A percentile compares a stretch with the other conserved stretches of the same genome.
phyloP scores from a whole-genome alignment of 1,140 invertebrate species.

The Harlomillsia oculata region DNA sequence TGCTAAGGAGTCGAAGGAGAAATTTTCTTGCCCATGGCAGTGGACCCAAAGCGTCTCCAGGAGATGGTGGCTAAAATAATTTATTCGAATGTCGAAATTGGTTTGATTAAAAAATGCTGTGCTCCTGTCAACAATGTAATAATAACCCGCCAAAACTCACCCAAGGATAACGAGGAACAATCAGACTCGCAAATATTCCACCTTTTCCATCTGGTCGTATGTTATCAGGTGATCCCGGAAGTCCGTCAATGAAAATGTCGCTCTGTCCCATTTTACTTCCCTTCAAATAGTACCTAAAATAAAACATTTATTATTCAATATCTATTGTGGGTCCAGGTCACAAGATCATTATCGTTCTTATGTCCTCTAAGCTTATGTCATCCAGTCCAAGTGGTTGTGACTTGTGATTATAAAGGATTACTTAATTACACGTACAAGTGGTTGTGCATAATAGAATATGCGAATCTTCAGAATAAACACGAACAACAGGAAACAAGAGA shows the following conservation, averaged over 20 bases:
- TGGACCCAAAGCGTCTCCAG: constrained; percentile 38
- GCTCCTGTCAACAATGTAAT: background rate
- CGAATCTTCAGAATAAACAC: too few species aligned
- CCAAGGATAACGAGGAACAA: constrained; percentile 39
- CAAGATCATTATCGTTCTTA: too few species aligned
- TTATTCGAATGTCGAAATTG: background rate
- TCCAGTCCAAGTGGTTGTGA: too few species aligned
- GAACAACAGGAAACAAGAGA: too few species aligned
- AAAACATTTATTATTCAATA: background rate
- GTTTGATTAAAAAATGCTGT: background rate
- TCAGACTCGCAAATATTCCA: constrained; percentile 56
- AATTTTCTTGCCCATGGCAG: constrained; percentile 40
- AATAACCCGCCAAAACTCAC: background rate
- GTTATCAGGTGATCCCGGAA: constrained; percentile 76
- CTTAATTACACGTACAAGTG: too few species aligned
- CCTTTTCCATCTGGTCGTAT: constrained; percentile 54
- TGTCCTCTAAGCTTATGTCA: too few species aligned
- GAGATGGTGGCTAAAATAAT: constrained; percentile 29
- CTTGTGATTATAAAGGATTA: too few species aligned
- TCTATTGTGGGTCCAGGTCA: too few species aligned
- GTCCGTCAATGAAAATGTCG: constrained; percentile 63
- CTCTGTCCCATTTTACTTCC: constrained; percentile 59
- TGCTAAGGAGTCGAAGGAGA: constrained; percentile 35
- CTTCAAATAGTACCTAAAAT: constrained; percentile 57
- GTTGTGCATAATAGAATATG: too few species aligned